These are phyloP conservation scores for Onychorhynchus coronatus DNA, from an alignment of 2,113 vertebrate species.

Conservation along the genomic window DNA sequence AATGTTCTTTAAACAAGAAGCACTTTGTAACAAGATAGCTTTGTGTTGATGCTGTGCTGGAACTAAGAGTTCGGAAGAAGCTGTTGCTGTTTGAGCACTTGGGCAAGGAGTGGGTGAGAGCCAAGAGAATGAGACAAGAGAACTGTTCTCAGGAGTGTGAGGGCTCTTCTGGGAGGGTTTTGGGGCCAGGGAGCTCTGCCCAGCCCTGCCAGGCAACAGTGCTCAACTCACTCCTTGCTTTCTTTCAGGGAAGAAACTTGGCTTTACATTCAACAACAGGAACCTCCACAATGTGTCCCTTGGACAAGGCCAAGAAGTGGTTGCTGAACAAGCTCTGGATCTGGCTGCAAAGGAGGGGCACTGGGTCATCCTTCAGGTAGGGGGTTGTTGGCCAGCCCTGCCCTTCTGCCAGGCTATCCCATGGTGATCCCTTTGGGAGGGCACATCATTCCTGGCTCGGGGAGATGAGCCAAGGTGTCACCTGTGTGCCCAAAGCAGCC, in stretches of 20 bases:
- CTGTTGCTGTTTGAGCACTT: not conserved
- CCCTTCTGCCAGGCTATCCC: not conserved
- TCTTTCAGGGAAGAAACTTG: constrained; percentile 86
- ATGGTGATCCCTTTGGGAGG: not conserved
- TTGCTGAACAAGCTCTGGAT: constrained; percentile 86
- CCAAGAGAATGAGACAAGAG: not conserved
- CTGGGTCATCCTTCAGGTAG: constrained; percentile 95
- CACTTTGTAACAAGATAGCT: not conserved
- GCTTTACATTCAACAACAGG: constrained; percentile 86
- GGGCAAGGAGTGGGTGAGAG: not conserved
- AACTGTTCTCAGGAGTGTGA: not conserved
- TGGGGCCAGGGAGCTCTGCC: not conserved
- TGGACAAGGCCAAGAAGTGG: constrained; percentile 91
- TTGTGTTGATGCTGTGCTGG: not conserved
- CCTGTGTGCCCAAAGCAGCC: not conserved
- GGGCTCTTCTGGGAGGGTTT: not conserved
- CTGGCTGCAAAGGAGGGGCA: constrained; percentile 87
- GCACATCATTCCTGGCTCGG: rapidly evolving
- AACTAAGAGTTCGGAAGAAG: constrained; percentile 11
- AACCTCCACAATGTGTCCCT: constrained; percentile 95
- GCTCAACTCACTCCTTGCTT: not conserved
- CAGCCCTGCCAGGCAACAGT: not conserved
- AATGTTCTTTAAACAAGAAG: not conserved
- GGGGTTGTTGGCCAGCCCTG: not conserved
- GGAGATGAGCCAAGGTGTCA: not conserved